phyloP scores from a whole-genome alignment of 2,797 vertebrate genomes.

The Oreochromis mossambicus region DNA sequence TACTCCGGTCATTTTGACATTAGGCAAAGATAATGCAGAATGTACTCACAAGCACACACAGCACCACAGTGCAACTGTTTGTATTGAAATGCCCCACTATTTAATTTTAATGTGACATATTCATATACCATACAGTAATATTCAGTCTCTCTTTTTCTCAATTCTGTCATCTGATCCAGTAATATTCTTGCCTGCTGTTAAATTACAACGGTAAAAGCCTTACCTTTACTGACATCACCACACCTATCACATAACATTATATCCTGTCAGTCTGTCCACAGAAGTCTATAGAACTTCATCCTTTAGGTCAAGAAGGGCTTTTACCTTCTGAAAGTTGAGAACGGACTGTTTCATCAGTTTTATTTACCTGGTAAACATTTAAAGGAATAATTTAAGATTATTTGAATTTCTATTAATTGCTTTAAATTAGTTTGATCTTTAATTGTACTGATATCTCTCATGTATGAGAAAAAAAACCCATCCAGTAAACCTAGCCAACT shows the following conservation, averaged over 20 bases:
- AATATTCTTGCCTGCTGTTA: too few relatives aligned
- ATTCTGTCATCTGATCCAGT: too few relatives aligned
- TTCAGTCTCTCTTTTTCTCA: too few relatives aligned
- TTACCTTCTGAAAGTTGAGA: too few relatives aligned
- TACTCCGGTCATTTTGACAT: not conserved
- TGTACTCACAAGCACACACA: not conserved
- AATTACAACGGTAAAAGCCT: too few relatives aligned
- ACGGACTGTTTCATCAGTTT: not conserved
- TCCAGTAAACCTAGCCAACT: not conserved
- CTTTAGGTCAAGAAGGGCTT: too few relatives aligned
- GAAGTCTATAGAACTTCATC: too few relatives aligned
- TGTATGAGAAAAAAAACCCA: too few relatives aligned
- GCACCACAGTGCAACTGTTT: not conserved
- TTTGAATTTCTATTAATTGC: not conserved
- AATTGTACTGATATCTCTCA: not conserved
- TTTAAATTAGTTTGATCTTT: not conserved
- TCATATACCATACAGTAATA: too few relatives aligned
- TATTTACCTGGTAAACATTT: not conserved
- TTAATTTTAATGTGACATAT: not conserved
- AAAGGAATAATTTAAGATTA: not conserved
- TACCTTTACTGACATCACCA: too few relatives aligned
- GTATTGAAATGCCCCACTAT: not conserved
- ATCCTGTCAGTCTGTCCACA: too few relatives aligned
- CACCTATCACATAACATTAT: too few relatives aligned
- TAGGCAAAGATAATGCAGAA: not conserved